Evolutionary conservation across 2,797 vertebrate genomes (phyloP), one percentile per base, ranked within the genome.

Genomic region (Poeciliopsis paucimaculata): DNA sequence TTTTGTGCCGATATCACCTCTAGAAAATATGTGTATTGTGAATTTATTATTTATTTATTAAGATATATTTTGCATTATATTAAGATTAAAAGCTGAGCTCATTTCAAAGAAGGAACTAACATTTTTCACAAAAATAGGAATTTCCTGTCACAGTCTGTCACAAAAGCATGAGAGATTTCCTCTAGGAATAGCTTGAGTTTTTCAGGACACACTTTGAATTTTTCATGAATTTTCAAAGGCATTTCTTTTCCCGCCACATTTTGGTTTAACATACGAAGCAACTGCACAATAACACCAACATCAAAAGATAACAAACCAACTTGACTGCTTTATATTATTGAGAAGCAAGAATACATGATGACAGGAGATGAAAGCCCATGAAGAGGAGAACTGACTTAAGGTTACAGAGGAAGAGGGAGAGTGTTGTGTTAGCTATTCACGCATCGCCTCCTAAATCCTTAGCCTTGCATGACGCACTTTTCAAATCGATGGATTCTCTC

Each of bases 401-500:
- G 26, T 66, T 49, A 39, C 6, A n/a, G 34, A 80, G 55, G 72
- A 71, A 23, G 26, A 49, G n/a, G 13, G 1, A 47, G 72, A 28
- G 70, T 28, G 45, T 34, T 51, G 20, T 5, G 36, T 60, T 28
- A 45, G 62, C 13, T 28, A 3, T 77, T 53, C 78, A 80, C 43
- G 16, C 70, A 71, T 80, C 28, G 12, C 55, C 60, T 84, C 23
- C 74, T 62, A 74, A 80, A 83, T 81, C n/a, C 76, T 81, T 79
- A 79, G 68, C 57, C 71, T 64, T 51, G 72, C 43, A 41, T 90
- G 86, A 91, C 55, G 66, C 80, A 55, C 62, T 86, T 84, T 81
- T 53, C 72, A 85, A 88, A 77, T 77, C 20, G 15, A 80, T 83
- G 84, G 87, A 80, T 85, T 87, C 78, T 82, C 83, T 83, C 20